phyloP scores from a whole-genome alignment of 1,140 invertebrate genomes.

The Apis laboriosa region DNA sequence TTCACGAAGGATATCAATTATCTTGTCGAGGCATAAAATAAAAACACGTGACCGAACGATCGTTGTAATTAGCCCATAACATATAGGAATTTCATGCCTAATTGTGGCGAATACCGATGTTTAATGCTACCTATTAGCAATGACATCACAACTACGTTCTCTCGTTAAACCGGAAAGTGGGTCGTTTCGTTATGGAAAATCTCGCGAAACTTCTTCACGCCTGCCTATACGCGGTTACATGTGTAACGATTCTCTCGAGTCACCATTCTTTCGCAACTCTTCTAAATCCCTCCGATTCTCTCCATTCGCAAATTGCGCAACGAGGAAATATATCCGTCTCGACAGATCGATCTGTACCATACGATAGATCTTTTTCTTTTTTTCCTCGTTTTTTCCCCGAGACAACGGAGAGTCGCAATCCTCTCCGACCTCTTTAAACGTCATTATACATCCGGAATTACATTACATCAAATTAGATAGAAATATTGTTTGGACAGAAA shows the following conservation, averaged over 20 bases:
- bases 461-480: no score
- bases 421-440: no score
- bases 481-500: no score
- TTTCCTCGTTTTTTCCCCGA: neutral
- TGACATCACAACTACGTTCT: constrained; percentile 18
- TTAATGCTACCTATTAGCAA: neutral
- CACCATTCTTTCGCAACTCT: neutral
- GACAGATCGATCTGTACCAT: neutral
- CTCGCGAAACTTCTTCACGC: neutral
- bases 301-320: neutral
- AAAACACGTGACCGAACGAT: neutral
- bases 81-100: constrained; percentile 20
- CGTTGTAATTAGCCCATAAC: constrained; percentile 13
- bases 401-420: no score
- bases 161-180: neutral
- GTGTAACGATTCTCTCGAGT: neutral
- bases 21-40: neutral
- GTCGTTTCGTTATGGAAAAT: neutral
- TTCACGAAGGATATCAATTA: constrained; percentile 49
- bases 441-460: no score
- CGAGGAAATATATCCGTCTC: neutral
- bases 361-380: neutral
- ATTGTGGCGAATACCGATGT: neutral
- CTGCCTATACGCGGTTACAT: neutral
- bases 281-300: neutral